These are phyloP conservation scores for Urosaurus nigricauda DNA, from an alignment of 2,797 vertebrate species.

Conservation along the genomic window DNA sequence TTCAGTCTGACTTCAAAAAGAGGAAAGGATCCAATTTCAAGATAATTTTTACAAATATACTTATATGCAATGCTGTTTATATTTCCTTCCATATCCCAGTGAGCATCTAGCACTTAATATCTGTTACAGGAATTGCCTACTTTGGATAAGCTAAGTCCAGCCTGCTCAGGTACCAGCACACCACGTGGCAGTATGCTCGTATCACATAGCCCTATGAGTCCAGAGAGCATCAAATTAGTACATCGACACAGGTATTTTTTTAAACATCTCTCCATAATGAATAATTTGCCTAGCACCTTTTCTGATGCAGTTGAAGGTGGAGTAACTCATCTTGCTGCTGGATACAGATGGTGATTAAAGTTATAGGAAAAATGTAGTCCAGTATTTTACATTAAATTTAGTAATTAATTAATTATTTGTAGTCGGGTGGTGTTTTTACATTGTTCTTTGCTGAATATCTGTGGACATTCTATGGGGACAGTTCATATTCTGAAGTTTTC, in stretches of 20 bases:
- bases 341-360: background rate
- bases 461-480: background rate
- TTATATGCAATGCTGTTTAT: background rate
- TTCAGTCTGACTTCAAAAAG: background rate
- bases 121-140: conserved; percentile 91
- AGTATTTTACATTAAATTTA: background rate
- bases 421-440: background rate
- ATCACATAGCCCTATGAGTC: conserved; percentile 94
- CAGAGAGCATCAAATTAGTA: conserved; percentile 92
- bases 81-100: conserved; percentile 1
- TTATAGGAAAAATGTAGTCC: background rate
- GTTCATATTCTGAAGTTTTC: background rate
- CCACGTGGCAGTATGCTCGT: conserved; percentile 88
- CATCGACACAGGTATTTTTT: conserved; percentile 92
- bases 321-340: background rate
- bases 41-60: background rate
- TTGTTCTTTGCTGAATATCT: background rate
- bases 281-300: background rate
- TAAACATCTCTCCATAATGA: background rate
- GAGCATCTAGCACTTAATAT: conserved; percentile 52
- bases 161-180: conserved; percentile 88
- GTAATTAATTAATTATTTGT: conserved; percentile 8
- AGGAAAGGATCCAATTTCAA: background rate
- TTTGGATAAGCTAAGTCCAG: conserved; percentile 90
- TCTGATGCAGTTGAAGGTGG: background rate